phyloP scores from a whole-genome alignment of 2,888 invertebrate genomes.

The Neocrepidodera transversa region DNA sequence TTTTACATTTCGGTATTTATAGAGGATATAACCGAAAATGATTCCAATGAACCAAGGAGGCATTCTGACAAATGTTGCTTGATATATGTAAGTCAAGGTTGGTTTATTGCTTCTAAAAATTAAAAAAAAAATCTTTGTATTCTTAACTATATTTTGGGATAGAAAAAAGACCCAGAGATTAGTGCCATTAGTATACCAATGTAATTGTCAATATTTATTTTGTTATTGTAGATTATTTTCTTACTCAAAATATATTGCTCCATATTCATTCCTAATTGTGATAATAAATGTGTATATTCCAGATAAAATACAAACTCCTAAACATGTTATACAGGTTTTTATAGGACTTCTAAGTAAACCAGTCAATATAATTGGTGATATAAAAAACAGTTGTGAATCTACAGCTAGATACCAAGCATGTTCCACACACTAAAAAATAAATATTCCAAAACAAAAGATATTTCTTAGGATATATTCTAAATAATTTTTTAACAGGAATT shows the following conservation, averaged over 20 bases:
- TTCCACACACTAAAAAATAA: conserved; percentile 58
- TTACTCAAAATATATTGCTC: conserved; percentile 39
- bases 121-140: neutral
- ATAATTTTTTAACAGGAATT: too few species aligned
- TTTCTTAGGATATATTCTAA: too few species aligned
- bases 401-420: conserved; percentile 68
- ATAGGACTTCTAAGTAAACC: conserved; percentile 58
- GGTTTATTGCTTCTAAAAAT: conserved; percentile 1
- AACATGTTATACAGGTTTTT: conserved; percentile 32
- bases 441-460: too few species aligned
- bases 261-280: conserved; percentile 33
- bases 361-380: conserved; percentile 64
- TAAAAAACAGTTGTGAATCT: conserved; percentile 66
- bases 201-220: neutral
- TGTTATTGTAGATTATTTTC: conserved; percentile 5
- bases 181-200: too few species aligned
- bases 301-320: conserved; percentile 30
- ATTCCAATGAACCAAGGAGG: conserved; percentile 14
- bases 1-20: conserved; percentile 4
- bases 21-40: conserved; percentile 10
- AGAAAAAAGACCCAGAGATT: too few species aligned
- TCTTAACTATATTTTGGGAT: neutral
- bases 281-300: conserved; percentile 35
- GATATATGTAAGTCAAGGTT: neutral
- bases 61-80: neutral